Evolutionary conservation across 2,113 vertebrate genomes (phyloP).

Genomic region (Caranx melampygus): DNA sequence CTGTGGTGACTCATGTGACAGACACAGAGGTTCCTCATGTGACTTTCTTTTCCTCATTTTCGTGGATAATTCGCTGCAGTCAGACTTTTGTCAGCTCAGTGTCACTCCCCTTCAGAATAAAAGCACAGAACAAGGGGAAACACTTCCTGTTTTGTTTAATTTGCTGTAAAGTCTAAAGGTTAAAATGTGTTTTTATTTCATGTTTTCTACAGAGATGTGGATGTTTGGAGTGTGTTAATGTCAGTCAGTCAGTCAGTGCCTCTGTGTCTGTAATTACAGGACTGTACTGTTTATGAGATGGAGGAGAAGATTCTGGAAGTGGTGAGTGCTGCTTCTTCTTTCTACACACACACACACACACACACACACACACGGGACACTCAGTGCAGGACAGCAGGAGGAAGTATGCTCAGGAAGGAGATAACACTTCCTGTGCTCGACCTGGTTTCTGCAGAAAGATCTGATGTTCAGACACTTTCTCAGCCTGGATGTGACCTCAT

Average conservation of each 20-base stretch:
- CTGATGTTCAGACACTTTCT: slow-evolving; percentile 24
- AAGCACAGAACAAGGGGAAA: not conserved
- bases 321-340: slow-evolving; percentile 84
- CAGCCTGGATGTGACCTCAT: not conserved
- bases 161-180: not conserved
- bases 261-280: slow-evolving; percentile 83
- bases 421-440: slow-evolving; percentile 69
- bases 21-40: not conserved
- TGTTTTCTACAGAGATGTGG: not conserved
- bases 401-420: slow-evolving; percentile 40
- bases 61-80: not conserved
- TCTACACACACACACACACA: slow-evolving; percentile 4
- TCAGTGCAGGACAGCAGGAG: too few relatives aligned
- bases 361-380: not conserved
- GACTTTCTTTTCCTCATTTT: slow-evolving; percentile 15
- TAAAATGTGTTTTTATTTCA: too few relatives aligned
- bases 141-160: not conserved
- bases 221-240: not conserved
- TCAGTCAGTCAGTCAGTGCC: not conserved
- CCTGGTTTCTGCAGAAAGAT: slow-evolving; percentile 23
- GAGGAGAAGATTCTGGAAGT: slow-evolving; percentile 96
- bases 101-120: slow-evolving; percentile 4
- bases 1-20: not conserved
- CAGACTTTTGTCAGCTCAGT: not conserved
- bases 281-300: slow-evolving; percentile 92